A percentile compares a stretch with the other conserved stretches of the same genome.
Conservation (phyloP, 1,140 invertebrate species). For the Drosophila mojavensis region DNA sequence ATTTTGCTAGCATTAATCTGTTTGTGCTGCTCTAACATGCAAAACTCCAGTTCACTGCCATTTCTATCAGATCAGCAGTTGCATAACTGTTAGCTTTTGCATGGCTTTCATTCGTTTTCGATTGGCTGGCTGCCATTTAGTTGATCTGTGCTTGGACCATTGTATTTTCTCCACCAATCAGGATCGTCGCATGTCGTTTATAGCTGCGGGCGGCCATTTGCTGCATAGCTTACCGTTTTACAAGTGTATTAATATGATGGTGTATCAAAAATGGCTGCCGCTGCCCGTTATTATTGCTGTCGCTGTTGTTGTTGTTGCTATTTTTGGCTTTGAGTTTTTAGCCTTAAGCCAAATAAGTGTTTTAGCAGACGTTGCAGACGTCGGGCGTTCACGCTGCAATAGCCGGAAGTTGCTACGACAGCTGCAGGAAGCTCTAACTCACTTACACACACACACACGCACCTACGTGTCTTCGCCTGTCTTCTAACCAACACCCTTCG, state of each 20-base stretch:
- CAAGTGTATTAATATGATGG: constrained; percentile 35
- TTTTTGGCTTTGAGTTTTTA: constrained; percentile 76
- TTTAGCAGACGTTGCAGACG: constrained; percentile 56
- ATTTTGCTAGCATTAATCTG: no score
- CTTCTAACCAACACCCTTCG: neutral
- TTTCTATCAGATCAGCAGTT: neutral
- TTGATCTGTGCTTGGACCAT: neutral
- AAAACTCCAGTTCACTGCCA: neutral
- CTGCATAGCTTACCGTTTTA: constrained; percentile 4
- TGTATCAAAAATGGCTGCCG: constrained; percentile 27
- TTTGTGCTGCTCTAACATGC: neutral
- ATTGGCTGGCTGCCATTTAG: neutral
- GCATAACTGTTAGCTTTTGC: constrained; percentile 8
- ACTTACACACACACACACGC: constrained; percentile 73
- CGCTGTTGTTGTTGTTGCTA: constrained; percentile 50
- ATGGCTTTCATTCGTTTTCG: neutral
- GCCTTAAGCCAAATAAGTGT: constrained; percentile 81
- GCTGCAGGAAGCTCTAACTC: constrained; percentile 82
- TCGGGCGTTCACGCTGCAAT: constrained; percentile 41
- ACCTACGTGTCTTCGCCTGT: constrained; percentile 30
- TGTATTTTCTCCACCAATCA: neutral
- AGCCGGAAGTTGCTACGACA: constrained; percentile 80
- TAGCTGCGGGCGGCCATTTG: neutral
- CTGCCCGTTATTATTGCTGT: constrained; percentile 12
- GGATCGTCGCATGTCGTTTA: neutral